Evolutionary conservation across 2,113 vertebrate genomes (phyloP), one percentile per base, ranked within the genome.

Genomic region (Syrrhaptes paradoxus): DNA sequence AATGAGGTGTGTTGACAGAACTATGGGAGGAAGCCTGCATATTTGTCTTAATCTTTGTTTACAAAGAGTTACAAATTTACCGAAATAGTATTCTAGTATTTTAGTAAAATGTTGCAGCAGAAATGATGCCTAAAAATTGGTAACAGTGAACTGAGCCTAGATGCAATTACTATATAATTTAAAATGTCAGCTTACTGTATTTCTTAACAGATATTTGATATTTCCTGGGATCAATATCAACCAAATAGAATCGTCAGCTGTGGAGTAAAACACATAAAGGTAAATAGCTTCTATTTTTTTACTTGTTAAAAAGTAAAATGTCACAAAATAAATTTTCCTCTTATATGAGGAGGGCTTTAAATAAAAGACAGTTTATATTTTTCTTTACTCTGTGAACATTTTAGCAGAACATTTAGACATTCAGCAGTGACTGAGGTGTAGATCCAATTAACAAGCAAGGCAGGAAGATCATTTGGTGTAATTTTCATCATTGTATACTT

Each of bases 251-350:
- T 99, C 57, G 98, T 99, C 96, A 99, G 99, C 98, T 99, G 99
- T 92, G 99, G 99, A 85, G 99, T 99, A 88, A 99, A 99, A 93
- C 99, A 99, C 96, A 99, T 99, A 97, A 99, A 99, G 99, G 99
- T 99, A 98, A 98, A 97, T 89, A 86, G 31, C 25, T 92, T 94
- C 87, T 85, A 34, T 75, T 96, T 26, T 55, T 91, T 77, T n/a
- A 43, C 41, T 80, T 84, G 22, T 61, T 65, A 15, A n/a, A 88
- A 65, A 73, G 38, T 38, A 68, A 72, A 52, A 83, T 28, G 17
- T 49, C 36, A 46, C 67, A 48, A 75, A 91, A 80, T 8, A 29
- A 31, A 16, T 21, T 34, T 41, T 63, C 49, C n/a, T 93, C 6
- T 78, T 87, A 34, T 28, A 49, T 45, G 19, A 46, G 43, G 28